A percentile compares a stretch with the other conserved stretches of the same genome.
Evolutionary conservation across 2,113 vertebrate species (phyloP).

Genomic region (Triplophysa siluroides): DNA sequence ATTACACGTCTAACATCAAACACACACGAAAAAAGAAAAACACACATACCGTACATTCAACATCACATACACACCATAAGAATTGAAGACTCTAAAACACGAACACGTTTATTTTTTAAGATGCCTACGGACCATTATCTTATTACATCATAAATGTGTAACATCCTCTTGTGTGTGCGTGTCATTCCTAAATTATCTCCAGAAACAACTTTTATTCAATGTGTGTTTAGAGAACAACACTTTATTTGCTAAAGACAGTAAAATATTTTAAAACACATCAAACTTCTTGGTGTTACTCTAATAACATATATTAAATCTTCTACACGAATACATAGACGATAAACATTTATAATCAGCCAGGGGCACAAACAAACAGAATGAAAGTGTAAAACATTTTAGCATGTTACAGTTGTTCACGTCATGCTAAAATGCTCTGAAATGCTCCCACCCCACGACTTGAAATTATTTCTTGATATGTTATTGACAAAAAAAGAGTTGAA

Average conservation of each 20-base stretch:
- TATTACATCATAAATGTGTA: background rate
- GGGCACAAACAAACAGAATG: conserved; percentile 21
- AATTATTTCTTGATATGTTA: too few relatives aligned
- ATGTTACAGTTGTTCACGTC: background rate
- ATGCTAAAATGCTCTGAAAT: background rate
- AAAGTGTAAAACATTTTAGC: background rate
- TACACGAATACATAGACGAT: background rate
- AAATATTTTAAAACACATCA: background rate
- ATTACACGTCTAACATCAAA: background rate
- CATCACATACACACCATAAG: too few relatives aligned
- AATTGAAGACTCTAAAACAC: too few relatives aligned
- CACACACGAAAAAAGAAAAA: background rate
- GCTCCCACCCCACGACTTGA: too few relatives aligned
- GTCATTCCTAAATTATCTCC: background rate
- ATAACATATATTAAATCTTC: background rate
- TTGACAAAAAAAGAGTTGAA: too few relatives aligned
- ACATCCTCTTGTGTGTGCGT: background rate
- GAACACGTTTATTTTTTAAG: too few relatives aligned
- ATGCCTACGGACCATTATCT: too few relatives aligned
- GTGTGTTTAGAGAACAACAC: background rate
- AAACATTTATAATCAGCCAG: background rate
- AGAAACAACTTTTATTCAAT: background rate
- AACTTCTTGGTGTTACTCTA: background rate
- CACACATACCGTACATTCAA: too few relatives aligned
- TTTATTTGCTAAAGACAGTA: background rate